These are phyloP conservation scores for Cheirogaleus medius DNA, from an alignment of 2,113 vertebrate species.

Conservation along the genomic window DNA sequence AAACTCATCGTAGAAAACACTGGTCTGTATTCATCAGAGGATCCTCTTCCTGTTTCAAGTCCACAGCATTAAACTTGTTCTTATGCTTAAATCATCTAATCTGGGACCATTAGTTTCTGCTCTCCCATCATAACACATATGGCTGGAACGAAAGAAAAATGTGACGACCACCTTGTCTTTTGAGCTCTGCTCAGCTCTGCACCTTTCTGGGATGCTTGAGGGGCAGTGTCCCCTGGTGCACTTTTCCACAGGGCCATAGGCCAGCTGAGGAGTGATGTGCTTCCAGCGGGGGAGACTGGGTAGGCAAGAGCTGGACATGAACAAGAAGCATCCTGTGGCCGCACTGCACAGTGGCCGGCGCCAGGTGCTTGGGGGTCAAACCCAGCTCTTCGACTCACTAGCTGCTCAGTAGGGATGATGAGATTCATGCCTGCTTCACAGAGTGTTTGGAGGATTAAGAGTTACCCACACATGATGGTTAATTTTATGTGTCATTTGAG, in stretches of 20 bases:
- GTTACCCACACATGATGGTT: too few species aligned
- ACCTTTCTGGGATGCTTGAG: not conserved
- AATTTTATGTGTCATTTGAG: not conserved
- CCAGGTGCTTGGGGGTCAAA: fast-evolving
- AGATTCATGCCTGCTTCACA: not conserved
- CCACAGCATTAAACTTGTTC: not conserved
- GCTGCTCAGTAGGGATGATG: too few species aligned
- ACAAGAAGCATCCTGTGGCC: fast-evolving
- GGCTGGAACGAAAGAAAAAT: not conserved
- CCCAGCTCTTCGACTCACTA: too few species aligned
- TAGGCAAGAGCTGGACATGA: too few species aligned
- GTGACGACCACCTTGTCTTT: not conserved
- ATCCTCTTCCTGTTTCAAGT: not conserved
- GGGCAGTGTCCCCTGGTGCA: not conserved
- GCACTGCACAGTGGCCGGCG: fast-evolving
- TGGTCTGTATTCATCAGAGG: not conserved
- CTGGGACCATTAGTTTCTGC: not conserved
- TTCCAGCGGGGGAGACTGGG: not conserved
- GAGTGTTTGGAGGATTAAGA: not conserved
- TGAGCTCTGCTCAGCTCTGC: not conserved
- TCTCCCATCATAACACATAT: not conserved
- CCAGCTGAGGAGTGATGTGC: not conserved
- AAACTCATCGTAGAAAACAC: not conserved
- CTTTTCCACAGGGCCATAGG: not conserved
- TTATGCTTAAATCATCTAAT: not conserved